Conservation (phyloP, 2,888 invertebrate species). For the Alsophila aescularia region DNA sequence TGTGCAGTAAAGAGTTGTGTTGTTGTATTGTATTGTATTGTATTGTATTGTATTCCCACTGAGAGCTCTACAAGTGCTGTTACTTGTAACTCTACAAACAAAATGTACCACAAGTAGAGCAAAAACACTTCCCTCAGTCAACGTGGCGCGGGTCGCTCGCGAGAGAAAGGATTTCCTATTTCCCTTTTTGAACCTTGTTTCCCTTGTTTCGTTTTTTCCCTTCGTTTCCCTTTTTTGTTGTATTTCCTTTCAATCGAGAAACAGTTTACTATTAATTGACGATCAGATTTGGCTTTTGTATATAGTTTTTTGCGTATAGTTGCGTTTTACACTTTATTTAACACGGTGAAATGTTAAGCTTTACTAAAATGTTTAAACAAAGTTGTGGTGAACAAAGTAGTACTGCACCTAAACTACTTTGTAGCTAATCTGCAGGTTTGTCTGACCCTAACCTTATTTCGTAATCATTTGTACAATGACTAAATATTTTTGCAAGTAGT, state of each 20-base stretch:
- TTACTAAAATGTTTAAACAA: neutral
- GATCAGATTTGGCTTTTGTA: constrained; percentile 5
- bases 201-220: constrained; percentile 4
- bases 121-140: neutral
- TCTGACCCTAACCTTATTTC: too few relatives aligned
- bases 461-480: too few relatives aligned
- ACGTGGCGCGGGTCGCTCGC: neutral
- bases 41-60: too few relatives aligned
- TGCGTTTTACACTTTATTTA: too few relatives aligned
- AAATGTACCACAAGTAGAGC: neutral
- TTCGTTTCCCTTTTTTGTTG: constrained; percentile 9
- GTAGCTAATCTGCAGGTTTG: too few relatives aligned
- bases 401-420: too few relatives aligned
- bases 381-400: too few relatives aligned
- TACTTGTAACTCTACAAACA: too few relatives aligned
- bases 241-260: constrained; percentile 27
- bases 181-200: constrained; percentile 8
- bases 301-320: constrained; percentile 1
- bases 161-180: constrained; percentile 7
- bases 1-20: too few relatives aligned
- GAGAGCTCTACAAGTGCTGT: too few relatives aligned
- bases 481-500: too few relatives aligned
- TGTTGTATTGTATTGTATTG: too few relatives aligned
- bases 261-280: constrained; percentile 18
- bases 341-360: neutral